Evolutionary conservation across 1,140 invertebrate genomes (phyloP).

Genomic region (Drosophila nigromelanica): DNA sequence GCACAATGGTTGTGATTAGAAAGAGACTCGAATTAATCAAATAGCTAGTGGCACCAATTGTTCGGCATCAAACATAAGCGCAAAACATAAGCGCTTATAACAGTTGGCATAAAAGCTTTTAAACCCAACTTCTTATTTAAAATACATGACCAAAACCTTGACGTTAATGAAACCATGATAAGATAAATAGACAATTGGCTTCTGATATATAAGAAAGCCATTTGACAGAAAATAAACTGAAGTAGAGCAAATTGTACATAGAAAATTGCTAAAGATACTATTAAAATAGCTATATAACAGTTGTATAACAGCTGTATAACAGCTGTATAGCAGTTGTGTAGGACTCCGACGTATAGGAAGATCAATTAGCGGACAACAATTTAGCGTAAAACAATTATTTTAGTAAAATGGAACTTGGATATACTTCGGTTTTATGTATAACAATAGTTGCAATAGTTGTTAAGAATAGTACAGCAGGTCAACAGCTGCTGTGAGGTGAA

Average conservation of each 20-base stretch:
- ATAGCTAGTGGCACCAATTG: background rate
- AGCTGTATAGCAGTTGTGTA: slow-evolving; percentile 2
- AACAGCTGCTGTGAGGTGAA: too few relatives aligned
- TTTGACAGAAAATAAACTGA: too few relatives aligned
- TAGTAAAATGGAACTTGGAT: background rate
- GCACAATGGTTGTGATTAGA: too few relatives aligned
- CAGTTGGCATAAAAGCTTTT: background rate
- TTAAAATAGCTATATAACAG: too few relatives aligned
- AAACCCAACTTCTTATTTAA: background rate
- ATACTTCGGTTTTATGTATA: background rate
- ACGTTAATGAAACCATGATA: background rate
- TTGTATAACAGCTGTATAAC: background rate
- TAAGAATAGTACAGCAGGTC: too few relatives aligned
- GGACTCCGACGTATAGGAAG: background rate
- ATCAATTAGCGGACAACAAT: background rate
- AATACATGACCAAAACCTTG: background rate
- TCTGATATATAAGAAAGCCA: too few relatives aligned
- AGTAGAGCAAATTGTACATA: too few relatives aligned
- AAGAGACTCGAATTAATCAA: too few relatives aligned
- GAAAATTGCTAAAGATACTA: too few relatives aligned
- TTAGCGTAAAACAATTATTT: background rate
- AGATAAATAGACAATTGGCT: background rate
- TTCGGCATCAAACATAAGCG: background rate
- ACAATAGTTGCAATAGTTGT: too few relatives aligned
- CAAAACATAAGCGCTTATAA: background rate